Conservation (phyloP, 2,888 invertebrate genomes). For the Drosophila kambysellisi region DNA sequence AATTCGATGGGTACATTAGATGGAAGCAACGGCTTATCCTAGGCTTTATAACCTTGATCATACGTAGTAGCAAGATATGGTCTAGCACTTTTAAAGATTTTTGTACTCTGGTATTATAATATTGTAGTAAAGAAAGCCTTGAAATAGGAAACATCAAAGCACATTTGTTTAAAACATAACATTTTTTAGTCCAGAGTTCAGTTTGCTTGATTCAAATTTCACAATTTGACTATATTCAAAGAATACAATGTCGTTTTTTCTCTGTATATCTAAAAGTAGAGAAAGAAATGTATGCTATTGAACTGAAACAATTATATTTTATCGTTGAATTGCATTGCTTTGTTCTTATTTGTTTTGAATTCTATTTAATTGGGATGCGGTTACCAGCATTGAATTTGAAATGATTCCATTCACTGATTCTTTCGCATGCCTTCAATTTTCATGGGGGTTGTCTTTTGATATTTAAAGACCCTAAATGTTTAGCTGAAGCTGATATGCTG, state of each 20-base stretch:
- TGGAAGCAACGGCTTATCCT: not conserved
- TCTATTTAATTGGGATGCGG: not conserved
- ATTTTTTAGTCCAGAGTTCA: too few species aligned
- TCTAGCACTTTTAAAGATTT: not conserved
- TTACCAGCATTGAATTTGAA: conserved; percentile 6
- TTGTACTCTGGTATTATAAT: not conserved
- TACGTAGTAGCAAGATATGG: not conserved
- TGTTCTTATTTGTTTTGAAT: not conserved
- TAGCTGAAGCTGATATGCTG: not conserved
- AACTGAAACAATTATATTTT: not conserved
- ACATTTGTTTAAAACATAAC: not conserved
- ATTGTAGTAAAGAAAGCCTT: not conserved
- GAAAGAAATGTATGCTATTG: not conserved
- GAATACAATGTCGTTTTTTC: not conserved
- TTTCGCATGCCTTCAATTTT: not conserved
- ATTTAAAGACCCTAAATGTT: not conserved
- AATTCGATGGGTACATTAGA: not conserved
- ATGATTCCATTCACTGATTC: not conserved
- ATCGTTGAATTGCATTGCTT: not conserved
- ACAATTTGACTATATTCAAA: too few species aligned
- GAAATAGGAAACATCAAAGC: not conserved
- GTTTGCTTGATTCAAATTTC: too few species aligned
- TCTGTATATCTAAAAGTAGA: not conserved
- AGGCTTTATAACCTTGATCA: not conserved
- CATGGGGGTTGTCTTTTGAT: not conserved